phyloP scores from a whole-genome alignment of 2,113 vertebrate genomes.

The Zosterops lateralis region DNA sequence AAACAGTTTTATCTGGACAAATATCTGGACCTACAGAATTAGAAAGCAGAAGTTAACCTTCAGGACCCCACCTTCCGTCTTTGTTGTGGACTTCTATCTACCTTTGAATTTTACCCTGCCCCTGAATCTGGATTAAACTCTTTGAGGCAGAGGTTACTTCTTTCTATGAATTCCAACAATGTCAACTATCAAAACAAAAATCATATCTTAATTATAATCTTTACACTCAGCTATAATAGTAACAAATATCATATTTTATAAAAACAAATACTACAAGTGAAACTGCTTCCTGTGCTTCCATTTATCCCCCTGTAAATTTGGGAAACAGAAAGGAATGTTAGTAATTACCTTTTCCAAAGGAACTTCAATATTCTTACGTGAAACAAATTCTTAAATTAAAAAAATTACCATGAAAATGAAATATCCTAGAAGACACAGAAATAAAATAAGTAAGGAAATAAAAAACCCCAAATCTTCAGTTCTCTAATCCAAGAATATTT shows the following conservation, averaged over 20 bases:
- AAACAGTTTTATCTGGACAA: not conserved
- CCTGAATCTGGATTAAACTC: not conserved
- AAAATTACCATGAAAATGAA: not conserved
- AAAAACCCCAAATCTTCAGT: not conserved
- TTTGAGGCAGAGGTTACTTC: not conserved
- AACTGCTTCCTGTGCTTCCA: not conserved
- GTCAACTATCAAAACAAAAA: not conserved
- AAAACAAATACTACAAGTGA: not conserved
- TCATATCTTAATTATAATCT: not conserved
- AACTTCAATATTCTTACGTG: not conserved
- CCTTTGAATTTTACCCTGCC: not conserved
- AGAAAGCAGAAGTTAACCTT: not conserved
- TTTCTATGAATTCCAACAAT: not conserved
- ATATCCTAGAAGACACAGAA: not conserved
- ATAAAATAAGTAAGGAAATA: not conserved
- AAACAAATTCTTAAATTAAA: not conserved
- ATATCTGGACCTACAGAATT: not conserved
- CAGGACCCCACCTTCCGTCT: not conserved
- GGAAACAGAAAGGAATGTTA: not conserved
- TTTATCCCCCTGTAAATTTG: not conserved
- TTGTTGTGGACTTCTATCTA: not conserved
- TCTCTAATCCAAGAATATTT: not conserved
- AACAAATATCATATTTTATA: not conserved
- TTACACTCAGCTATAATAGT: not conserved
- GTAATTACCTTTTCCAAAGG: slow-evolving; percentile 6